phyloP scores from a whole-genome alignment of 2,113 vertebrate species.

The Mellivora capensis region DNA sequence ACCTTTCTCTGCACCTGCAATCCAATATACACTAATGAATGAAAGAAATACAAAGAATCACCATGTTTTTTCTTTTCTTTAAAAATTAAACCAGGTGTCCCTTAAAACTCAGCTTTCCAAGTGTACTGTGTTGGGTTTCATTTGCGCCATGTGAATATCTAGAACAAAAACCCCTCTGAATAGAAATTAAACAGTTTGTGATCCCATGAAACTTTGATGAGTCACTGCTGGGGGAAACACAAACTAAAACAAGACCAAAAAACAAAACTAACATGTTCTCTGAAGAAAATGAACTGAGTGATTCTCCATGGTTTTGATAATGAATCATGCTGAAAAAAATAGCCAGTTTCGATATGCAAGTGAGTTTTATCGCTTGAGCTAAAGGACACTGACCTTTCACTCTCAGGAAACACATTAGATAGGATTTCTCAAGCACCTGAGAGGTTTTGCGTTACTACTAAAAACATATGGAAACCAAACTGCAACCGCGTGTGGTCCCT shows the following conservation, averaged over 20 bases:
- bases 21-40: not conserved
- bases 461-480: not conserved
- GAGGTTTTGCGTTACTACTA: constrained; percentile 47
- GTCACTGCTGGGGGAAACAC: constrained; percentile 63
- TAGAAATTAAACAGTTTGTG: constrained; percentile 74
- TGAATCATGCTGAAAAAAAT: constrained; percentile 79
- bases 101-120: constrained; percentile 22
- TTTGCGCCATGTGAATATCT: constrained; percentile 64
- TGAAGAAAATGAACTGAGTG: constrained; percentile 75
- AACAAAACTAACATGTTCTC: not conserved
- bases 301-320: constrained; percentile 77
- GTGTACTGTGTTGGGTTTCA: constrained; percentile 44
- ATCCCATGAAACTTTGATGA: constrained; percentile 78
- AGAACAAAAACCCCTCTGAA: constrained; percentile 63
- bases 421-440: constrained; percentile 70
- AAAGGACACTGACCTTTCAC: constrained; percentile 77
- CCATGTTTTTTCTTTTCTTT: not conserved
- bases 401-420: constrained; percentile 73
- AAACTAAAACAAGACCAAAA: constrained; percentile 24
- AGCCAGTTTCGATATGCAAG: constrained; percentile 75
- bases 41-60: not conserved
- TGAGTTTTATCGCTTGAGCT: constrained; percentile 77
- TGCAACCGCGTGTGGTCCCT: not conserved
- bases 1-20: not conserved
- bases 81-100: not conserved